phyloP scores from a whole-genome alignment of 2,797 vertebrate species.

The Halcyon smyrnensis region DNA sequence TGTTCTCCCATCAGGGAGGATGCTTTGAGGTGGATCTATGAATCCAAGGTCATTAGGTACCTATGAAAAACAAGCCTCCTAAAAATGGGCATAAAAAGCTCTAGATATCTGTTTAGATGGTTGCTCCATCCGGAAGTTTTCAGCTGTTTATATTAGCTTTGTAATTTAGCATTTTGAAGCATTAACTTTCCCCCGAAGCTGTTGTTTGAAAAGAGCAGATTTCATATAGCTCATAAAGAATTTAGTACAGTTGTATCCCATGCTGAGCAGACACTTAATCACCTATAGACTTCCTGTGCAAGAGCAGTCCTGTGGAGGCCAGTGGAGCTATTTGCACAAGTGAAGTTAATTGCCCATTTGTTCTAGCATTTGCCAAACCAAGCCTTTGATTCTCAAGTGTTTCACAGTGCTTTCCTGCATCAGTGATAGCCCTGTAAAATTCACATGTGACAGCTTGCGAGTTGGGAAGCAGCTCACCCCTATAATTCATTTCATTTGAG shows the following conservation, averaged over 20 bases:
- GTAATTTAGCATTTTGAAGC: slow-evolving; percentile 49
- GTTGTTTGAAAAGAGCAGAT: slow-evolving; percentile 51
- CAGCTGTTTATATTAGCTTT: slow-evolving; percentile 56
- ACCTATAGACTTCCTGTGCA: slow-evolving; percentile 48
- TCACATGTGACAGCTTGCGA: slow-evolving; percentile 21
- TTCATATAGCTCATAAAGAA: slow-evolving; percentile 60
- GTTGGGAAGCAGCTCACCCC: neutral
- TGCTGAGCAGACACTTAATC: slow-evolving; percentile 66
- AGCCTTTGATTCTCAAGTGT: slow-evolving; percentile 50
- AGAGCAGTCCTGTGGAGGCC: slow-evolving; percentile 6
- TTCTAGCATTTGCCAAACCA: slow-evolving; percentile 38
- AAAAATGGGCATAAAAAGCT: slow-evolving; percentile 15
- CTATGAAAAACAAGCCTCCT: neutral
- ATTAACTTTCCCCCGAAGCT: slow-evolving; percentile 37
- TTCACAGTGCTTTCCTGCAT: slow-evolving; percentile 12
- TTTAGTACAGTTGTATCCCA: slow-evolving; percentile 49
- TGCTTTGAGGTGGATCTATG: neutral
- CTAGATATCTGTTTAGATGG: neutral
- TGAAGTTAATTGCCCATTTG: slow-evolving; percentile 52
- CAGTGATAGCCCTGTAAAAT: slow-evolving; percentile 1
- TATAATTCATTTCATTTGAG: slow-evolving; percentile 24
- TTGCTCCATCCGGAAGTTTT: slow-evolving; percentile 24
- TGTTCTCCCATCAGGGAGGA: neutral
- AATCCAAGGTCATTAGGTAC: slow-evolving; percentile 3
- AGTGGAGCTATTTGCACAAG: neutral